Percentiles rank a stretch among this genome's conserved stretches.
phyloP scores from a whole-genome alignment of 2,888 invertebrate species.

The Chymomyza caudatula region DNA sequence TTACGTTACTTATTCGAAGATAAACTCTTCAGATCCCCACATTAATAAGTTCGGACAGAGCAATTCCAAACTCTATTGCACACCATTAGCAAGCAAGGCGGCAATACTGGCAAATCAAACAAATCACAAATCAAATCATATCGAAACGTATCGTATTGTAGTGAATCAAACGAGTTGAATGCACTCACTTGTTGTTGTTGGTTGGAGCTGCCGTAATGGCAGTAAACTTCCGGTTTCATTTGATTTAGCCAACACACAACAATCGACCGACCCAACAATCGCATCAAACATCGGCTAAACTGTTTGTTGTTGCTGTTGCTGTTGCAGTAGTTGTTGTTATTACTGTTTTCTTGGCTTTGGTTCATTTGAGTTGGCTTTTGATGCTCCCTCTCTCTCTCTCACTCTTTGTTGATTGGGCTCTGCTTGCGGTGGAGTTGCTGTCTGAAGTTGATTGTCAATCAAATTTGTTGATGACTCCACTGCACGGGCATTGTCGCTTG shows the following conservation, averaged over 20 bases:
- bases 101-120: neutral
- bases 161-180: neutral
- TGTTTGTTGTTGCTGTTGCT: slow-evolving; percentile 21
- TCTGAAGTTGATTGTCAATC: slow-evolving; percentile 49
- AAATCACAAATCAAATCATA: neutral
- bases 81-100: neutral
- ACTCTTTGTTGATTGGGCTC: slow-evolving; percentile 1
- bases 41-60: neutral
- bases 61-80: neutral
- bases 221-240: slow-evolving; percentile 53
- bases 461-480: slow-evolving; percentile 45
- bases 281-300: neutral
- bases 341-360: slow-evolving; percentile 7
- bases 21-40: neutral
- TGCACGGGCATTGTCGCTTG: slow-evolving; percentile 35
- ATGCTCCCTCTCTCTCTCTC: neutral
- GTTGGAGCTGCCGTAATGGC: slow-evolving; percentile 41
- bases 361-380: neutral
- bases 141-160: neutral
- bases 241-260: slow-evolving; percentile 20
- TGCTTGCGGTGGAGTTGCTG: slow-evolving; percentile 25
- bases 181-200: neutral
- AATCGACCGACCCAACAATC: slow-evolving; percentile 17
- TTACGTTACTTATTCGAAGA: neutral
- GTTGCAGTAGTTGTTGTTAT: slow-evolving; percentile 11